Evolutionary conservation across 2,113 vertebrate species (phyloP).

Genomic region (Dromaius novaehollandiae): DNA sequence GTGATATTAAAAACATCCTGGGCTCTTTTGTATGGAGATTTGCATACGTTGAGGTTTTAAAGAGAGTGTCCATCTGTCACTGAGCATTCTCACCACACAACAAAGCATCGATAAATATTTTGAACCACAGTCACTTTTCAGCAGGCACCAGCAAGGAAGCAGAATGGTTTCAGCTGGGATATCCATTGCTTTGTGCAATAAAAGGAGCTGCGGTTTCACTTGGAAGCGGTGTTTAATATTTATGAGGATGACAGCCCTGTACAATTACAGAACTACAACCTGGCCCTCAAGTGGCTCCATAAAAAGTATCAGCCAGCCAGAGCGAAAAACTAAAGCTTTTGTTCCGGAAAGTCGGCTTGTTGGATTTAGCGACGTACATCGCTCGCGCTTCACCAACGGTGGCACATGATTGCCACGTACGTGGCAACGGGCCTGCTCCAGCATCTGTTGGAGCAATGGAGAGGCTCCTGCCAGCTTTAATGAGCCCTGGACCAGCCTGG

Average conservation of each 20-base stretch:
- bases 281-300: slow-evolving; percentile 35
- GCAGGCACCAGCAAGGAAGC: slow-evolving; percentile 46
- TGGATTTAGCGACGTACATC: background rate
- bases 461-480: background rate
- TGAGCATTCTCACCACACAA: slow-evolving; percentile 86
- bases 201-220: slow-evolving; percentile 54
- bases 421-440: background rate
- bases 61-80: slow-evolving; percentile 92
- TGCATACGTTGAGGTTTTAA: slow-evolving; percentile 87
- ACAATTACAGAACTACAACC: slow-evolving; percentile 59
- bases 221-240: slow-evolving; percentile 63
- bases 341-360: background rate
- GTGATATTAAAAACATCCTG: slow-evolving; percentile 94
- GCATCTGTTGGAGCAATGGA: background rate
- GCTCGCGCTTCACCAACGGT: background rate
- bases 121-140: slow-evolving; percentile 78
- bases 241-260: slow-evolving; percentile 46
- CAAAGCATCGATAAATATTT: slow-evolving; percentile 92
- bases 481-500: background rate
- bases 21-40: slow-evolving; percentile 94
- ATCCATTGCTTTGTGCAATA: slow-evolving; percentile 31
- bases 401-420: background rate
- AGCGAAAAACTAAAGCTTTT: slow-evolving; percentile 7
- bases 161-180: slow-evolving; percentile 73
- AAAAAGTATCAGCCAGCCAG: background rate